Evolutionary conservation across 2,797 vertebrate species (phyloP), one percentile per base, ranked within the genome.

Genomic region (Manis javanica): DNA sequence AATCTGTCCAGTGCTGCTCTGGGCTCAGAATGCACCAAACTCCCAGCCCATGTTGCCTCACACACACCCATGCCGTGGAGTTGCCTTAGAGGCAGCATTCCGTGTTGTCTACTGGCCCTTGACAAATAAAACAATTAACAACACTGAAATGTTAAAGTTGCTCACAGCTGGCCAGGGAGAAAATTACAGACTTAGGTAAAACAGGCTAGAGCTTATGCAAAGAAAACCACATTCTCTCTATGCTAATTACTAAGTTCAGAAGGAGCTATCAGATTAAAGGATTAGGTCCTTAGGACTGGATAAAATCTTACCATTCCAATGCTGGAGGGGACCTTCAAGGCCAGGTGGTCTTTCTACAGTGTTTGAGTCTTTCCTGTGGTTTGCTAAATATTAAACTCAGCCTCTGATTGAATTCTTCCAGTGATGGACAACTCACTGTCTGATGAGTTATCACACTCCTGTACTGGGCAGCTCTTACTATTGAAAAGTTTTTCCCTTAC

Each of bases 171-270:
- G 51, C 5, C 81, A 39, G 59, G 63, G 74, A 91, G 83, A 86
- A 95, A 95, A 94, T 94, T 75, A 61, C 11, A 89, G 79, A 46
- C 46, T 10, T 63, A 78, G 39, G 37, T 86, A 53, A 96, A 94
- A 75, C 24, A 64, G 79, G 49, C 53, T 9, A 72, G 24, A 61
- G 23, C 31, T 78, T 74, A 39, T 16, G 53, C 61, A 82, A 92
- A 68, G 55, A 61, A 90, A 94, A 53, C 69, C 34, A 57, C 11
- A 2, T 95, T 84, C 69, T 21, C n/a, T 82, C 29, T 23, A 6
- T 15, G 37, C 66, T 90, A 10, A 90, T 94, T 85, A 83, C 55
- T 57, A 42, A 69, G 11, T 57, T 85, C 39, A 57, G 75, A 84
- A 91, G 86, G 87, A 18, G 34, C 66, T 34, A 0, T 49, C 0